Percentiles rank a stretch among this genome's conserved stretches.
Conservation (phyloP, 2,888 invertebrate genomes). For the Eristalinus sepulchralis region DNA sequence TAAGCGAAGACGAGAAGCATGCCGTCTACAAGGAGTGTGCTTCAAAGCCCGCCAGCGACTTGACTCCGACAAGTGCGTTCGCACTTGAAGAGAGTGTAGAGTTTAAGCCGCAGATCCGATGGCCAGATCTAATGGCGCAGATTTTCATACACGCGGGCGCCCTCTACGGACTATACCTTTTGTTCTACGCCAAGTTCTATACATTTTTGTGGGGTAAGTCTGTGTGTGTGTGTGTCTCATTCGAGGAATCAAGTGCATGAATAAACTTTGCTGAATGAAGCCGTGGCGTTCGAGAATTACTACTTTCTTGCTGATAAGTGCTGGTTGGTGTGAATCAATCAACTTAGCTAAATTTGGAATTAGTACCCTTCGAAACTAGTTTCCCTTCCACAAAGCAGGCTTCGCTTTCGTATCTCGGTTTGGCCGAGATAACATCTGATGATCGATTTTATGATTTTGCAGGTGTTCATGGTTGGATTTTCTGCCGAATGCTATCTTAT, state of each 20-base stretch:
- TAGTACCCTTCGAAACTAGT: not conserved
- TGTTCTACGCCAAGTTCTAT: conserved; percentile 84
- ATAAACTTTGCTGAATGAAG: too few relatives aligned
- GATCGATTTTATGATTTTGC: not conserved
- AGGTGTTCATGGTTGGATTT: conserved; percentile 18
- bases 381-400: not conserved
- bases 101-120: conserved; percentile 85
- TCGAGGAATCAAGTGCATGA: too few relatives aligned
- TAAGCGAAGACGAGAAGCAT: conserved; percentile 77
- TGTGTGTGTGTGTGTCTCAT: not conserved
- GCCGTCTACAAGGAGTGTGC: conserved; percentile 76
- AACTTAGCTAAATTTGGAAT: not conserved
- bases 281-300: too few relatives aligned
- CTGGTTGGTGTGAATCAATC: not conserved
- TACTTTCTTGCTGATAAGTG: not conserved
- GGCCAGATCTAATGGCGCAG: conserved; percentile 88
- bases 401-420: not conserved
- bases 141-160: conserved; percentile 86
- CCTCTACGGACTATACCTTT: conserved; percentile 86
- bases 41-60: conserved; percentile 24
- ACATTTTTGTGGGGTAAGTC: conserved; percentile 89
- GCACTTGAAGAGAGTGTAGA: conserved; percentile 61
- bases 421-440: not conserved
- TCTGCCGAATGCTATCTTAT: conserved; percentile 14
- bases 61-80: conserved; percentile 23